Evolutionary conservation across 2,888 invertebrate species (phyloP).

Genomic region (Hymenopus coronatus): DNA sequence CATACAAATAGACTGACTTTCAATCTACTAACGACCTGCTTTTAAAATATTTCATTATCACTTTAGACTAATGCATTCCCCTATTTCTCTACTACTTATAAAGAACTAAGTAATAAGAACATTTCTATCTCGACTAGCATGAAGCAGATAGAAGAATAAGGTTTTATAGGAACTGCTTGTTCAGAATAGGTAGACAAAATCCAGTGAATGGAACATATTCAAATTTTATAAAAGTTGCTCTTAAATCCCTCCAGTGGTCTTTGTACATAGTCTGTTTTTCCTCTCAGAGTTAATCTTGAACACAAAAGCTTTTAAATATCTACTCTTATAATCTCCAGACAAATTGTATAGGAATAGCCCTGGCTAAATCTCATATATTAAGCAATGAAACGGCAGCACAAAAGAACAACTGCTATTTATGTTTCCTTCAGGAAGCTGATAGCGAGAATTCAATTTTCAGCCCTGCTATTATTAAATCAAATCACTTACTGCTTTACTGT

Average conservation of each 20-base stretch:
- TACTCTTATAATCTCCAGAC: background rate
- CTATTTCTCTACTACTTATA: too few relatives aligned
- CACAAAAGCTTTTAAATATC: background rate
- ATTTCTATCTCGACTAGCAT: too few relatives aligned
- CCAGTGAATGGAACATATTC: too few relatives aligned
- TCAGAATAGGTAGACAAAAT: too few relatives aligned
- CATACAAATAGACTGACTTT: too few relatives aligned
- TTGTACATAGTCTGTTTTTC: background rate
- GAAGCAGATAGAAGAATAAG: too few relatives aligned
- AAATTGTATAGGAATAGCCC: background rate
- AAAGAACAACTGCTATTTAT: background rate
- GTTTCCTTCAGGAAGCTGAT: background rate
- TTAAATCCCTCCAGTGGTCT: background rate
- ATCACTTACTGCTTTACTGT: background rate
- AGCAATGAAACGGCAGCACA: background rate
- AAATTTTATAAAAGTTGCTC: background rate
- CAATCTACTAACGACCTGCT: too few relatives aligned
- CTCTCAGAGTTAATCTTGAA: background rate
- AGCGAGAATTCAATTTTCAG: background rate
- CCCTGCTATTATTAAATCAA: background rate
- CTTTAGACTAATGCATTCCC: too few relatives aligned
- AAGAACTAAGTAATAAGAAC: too few relatives aligned
- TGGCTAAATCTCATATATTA: background rate
- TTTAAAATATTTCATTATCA: too few relatives aligned
- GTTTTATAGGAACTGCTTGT: too few relatives aligned